Evolutionary conservation across 35 echinoderm and acorn worm genomes (phyloP).

Genomic region (Ophiothrix spiculata): DNA sequence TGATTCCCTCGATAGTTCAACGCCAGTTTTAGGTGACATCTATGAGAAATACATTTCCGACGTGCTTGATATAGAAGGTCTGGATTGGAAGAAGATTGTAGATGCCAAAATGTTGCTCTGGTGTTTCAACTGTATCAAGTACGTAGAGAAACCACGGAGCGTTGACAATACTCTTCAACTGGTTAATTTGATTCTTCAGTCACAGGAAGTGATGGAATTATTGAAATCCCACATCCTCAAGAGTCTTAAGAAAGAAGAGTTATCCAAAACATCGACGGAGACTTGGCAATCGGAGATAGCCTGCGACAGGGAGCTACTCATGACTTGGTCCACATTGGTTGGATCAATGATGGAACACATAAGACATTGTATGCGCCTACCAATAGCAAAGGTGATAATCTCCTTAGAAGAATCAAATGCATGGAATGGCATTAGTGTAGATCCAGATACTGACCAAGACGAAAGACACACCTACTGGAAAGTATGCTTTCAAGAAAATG

Average conservation of each 20-base stretch:
- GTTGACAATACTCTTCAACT: constrained; percentile 6
- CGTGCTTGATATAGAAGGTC: neutral
- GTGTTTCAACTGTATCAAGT: neutral
- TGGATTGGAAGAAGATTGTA: neutral
- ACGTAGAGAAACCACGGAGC: neutral
- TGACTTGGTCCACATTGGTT: constrained; percentile 11
- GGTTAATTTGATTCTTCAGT: neutral
- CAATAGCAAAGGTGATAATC: constrained; percentile 17
- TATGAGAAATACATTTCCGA: neutral
- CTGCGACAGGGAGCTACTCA: constrained; percentile 12
- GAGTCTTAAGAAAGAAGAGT: neutral
- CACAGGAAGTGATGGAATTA: constrained; percentile 1
- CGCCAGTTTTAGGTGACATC: neutral
- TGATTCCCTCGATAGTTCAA: neutral
- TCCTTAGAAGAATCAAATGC: constrained; percentile 23
- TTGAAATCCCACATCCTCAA: constrained; percentile 1
- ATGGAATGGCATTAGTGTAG: neutral
- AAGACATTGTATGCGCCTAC: neutral
- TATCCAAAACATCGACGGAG: neutral
- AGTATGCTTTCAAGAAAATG: too few species aligned
- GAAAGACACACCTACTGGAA: neutral
- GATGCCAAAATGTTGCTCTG: neutral
- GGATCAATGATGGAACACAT: constrained; percentile 25
- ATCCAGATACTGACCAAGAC: neutral
- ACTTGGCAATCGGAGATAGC: constrained; percentile 27